Evolutionary conservation across 2,113 vertebrate species (phyloP).

Genomic region (Malurus melanocephalus): DNA sequence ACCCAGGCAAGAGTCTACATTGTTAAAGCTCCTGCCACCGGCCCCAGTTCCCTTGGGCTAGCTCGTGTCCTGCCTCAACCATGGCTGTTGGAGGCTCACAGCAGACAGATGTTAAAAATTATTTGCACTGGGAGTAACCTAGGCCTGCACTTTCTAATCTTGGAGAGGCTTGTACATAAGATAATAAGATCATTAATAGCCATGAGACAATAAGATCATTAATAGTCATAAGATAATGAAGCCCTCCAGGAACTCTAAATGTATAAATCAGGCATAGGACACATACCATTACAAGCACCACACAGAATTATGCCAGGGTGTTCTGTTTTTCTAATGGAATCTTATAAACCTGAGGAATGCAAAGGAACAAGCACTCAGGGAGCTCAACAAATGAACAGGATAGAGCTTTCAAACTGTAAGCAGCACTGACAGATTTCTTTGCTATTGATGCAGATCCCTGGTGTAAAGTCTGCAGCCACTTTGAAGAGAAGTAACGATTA

Average conservation of each 20-base stretch:
- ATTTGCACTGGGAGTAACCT: neutral
- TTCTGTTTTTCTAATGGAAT: neutral
- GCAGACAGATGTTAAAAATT: neutral
- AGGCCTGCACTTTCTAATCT: neutral
- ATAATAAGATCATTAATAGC: neutral
- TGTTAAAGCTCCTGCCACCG: neutral
- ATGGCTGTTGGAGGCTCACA: neutral
- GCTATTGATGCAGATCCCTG: neutral
- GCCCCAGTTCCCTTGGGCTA: neutral
- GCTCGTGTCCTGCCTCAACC: neutral
- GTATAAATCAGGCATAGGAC: neutral
- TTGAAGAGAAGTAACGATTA: slow-evolving; percentile 1
- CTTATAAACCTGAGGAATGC: neutral
- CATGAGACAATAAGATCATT: neutral
- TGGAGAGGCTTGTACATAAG: neutral
- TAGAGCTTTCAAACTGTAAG: slow-evolving; percentile 17
- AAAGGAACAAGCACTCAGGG: neutral
- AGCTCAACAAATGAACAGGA: slow-evolving; percentile 20
- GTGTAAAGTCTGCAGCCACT: neutral
- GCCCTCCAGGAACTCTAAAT: neutral
- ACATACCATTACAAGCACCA: neutral
- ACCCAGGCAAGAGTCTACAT: neutral
- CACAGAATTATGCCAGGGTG: neutral
- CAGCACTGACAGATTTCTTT: slow-evolving; percentile 33
- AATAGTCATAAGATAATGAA: neutral